Conservation (phyloP, 2,797 vertebrate species). For the Catostomus latipinnis region DNA sequence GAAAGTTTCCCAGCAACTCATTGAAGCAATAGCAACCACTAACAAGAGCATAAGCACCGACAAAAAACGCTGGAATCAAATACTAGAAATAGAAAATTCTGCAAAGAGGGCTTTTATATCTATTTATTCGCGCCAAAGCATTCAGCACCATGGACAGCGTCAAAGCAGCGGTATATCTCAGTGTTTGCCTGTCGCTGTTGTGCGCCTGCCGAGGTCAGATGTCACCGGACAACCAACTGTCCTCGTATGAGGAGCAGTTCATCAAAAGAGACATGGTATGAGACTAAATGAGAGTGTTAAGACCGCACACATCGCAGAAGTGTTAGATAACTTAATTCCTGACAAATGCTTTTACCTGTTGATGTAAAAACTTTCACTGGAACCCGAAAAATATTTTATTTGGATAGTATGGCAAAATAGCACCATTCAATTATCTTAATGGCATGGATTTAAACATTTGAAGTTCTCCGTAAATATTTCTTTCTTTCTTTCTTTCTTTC, state of each 20-base stretch:
- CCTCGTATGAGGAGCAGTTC: slow-evolving; percentile 59
- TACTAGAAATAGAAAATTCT: not conserved
- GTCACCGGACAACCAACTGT: slow-evolving; percentile 62
- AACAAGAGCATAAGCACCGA: not conserved
- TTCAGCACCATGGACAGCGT: slow-evolving; percentile 73
- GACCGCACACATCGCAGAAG: not conserved
- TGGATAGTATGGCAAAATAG: not conserved
- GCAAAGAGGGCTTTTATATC: not conserved
- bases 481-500: not conserved
- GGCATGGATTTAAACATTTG: not conserved
- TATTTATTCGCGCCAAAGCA: not conserved
- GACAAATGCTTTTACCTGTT: not conserved
- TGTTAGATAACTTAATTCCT: not conserved
- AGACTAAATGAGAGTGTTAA: not conserved
- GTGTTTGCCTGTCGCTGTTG: slow-evolving; percentile 72
- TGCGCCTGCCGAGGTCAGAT: slow-evolving; percentile 71
- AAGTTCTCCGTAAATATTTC: not conserved
- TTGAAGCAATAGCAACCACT: slow-evolving; percentile 39
- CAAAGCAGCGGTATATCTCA: slow-evolving; percentile 68
- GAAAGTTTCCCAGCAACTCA: slow-evolving; percentile 60
- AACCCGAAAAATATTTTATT: not conserved
- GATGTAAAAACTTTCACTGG: not conserved
- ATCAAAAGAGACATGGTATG: slow-evolving; percentile 66
- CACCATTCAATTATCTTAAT: not conserved
- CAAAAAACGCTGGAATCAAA: not conserved